Base-by-base conservation (phyloP, 2,113 vertebrate genomes). In the Rhagologus leucostigma region DNA sequence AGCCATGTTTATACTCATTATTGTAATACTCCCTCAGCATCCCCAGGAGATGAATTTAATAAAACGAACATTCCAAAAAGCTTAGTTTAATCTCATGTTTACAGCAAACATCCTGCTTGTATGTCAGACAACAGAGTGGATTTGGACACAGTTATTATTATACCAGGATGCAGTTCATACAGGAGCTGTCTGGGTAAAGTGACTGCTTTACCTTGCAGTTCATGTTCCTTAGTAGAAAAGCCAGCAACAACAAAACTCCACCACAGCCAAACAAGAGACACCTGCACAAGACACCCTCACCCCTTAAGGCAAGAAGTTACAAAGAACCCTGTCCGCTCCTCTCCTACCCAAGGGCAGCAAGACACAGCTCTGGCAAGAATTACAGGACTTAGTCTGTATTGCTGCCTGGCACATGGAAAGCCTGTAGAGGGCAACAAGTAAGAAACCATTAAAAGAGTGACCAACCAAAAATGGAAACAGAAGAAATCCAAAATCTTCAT, bases 51-150 rank as follows among this genome's bases (percentile, higher is more conserved):
- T 63, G 30, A 84, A 63, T 86, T 84, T 60, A 78, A 81, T 63
- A 84, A 95, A 88, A 92, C 1, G 5, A 83, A 29, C 93, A 90
- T 95, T 95, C 94, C 91, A 95, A 84, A 93, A 95, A 74, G 92
- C 89, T 97, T 95, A 97, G 67, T 57, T 95, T 80, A 75, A 91
- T 78, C 84, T 81, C 42, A 23, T 56, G 74, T 75, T 94, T 84
- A 87, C 42, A 84, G 26, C 42, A 87, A 95, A 89, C 84, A 94
- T 91, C 77, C 90, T 89, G 69, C 41, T 86, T 59, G 56, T 30
- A 19, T n/a, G 47, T 86, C 37, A 86, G 50, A 77, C 76, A 84
- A 60, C 52, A 57, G 44, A 74, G 24, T 10, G 18, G 19, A 82
- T 83, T 62, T 79, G n/a, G 60, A 73, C 5, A 60, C 23, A n/a